Conservation (phyloP, 2,797 vertebrate genomes). For the Orientallactaga sibirica region DNA sequence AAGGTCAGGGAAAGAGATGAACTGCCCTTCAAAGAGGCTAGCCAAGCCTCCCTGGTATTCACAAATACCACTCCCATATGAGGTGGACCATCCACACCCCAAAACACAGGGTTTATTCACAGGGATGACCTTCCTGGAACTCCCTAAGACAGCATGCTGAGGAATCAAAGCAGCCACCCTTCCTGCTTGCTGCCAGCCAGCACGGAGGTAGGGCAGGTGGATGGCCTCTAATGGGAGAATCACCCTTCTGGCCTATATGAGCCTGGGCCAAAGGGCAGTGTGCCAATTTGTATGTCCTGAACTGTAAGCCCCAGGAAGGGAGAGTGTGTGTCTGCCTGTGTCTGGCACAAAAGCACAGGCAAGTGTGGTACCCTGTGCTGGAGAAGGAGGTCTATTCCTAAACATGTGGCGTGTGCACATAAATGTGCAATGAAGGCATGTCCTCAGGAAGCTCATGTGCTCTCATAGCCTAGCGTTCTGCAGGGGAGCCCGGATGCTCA, state of each 20-base stretch:
- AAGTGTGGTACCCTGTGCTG: background rate
- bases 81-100: background rate
- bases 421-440: background rate
- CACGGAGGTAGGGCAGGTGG: background rate
- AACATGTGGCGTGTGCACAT: fast-evolving
- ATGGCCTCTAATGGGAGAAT: background rate
- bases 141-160: background rate
- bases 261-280: background rate
- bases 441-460: background rate
- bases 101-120: background rate
- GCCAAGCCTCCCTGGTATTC: constrained; percentile 13
- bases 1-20: background rate
- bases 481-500: background rate
- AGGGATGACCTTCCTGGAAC: background rate
- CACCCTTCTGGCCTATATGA: background rate
- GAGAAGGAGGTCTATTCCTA: background rate
- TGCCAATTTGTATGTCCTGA: background rate
- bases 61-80: background rate
- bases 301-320: background rate
- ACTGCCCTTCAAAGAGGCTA: background rate
- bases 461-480: background rate
- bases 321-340: fast-evolving
- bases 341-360: background rate
- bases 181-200: background rate
- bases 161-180: background rate